These are phyloP conservation scores for Rhaphigaster nebulosa DNA, from an alignment of 2,888 invertebrate species.

Conservation along the genomic window DNA sequence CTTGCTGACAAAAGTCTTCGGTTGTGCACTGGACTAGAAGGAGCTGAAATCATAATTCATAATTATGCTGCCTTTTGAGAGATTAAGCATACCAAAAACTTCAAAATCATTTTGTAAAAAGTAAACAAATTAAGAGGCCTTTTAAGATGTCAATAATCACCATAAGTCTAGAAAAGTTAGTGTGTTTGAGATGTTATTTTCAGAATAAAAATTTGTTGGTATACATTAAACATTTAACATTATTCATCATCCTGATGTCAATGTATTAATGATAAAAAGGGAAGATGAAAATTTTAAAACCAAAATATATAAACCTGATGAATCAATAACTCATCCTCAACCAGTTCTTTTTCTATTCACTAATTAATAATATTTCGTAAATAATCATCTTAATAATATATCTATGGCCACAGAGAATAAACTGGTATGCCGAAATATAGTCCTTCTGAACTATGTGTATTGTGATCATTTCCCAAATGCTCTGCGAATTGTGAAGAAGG, in stretches of 20 bases:
- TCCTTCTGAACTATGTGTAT: no score
- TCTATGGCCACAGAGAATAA: no score
- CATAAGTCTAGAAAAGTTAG: background rate
- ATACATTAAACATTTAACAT: background rate
- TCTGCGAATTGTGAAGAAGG: no score
- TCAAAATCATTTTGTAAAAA: background rate
- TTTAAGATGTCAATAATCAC: background rate
- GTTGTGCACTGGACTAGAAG: constrained; percentile 92
- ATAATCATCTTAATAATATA: no score
- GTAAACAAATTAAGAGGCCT: background rate
- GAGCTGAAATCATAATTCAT: constrained; percentile 74
- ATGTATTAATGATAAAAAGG: no score
- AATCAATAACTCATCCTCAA: no score
- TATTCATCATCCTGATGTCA: background rate
- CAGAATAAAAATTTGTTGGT: background rate
- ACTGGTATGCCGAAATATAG: no score
- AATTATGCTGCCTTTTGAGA: background rate
- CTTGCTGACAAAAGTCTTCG: constrained; percentile 84
- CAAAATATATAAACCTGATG: no score
- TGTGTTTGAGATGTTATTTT: background rate
- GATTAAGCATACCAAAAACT: background rate
- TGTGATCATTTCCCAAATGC: no score
- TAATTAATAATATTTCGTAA: no score
- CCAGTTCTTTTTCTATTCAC: no score
- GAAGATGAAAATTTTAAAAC: no score